Base-by-base conservation (phyloP, 2,888 invertebrate genomes). In the Acleris sparsana region DNA sequence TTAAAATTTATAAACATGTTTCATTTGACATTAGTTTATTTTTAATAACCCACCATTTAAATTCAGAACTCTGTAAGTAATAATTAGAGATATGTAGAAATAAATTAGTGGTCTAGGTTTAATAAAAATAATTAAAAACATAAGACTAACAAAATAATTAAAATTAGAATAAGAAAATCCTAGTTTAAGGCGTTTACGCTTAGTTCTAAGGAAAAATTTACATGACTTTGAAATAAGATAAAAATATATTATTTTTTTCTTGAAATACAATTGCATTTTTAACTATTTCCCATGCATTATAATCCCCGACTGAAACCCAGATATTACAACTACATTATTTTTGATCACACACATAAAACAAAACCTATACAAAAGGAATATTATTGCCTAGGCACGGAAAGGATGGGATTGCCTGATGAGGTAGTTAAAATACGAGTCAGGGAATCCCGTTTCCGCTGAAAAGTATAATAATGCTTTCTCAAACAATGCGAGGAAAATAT, bases 211-310 rank as follows among this genome's bases (percentile, higher is more conserved):
- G 70, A 58, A 65, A 58, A 71, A 63, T 77, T 75, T 81, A 80
- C 75, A 78, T 78, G 73, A 75, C 68, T 71, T 80, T 73, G 72
- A 69, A 70, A 68, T 80, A 83, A 78, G 77, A 79, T 75, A 80
- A 77, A 84, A 84, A 83, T 84, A 84, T 81, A 81, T 81, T 83
- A 81, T 80, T 78, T 79, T 77, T 80, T 76, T 69, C 72, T 77
- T 73, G 71, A 73, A 68, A 63, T 71, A 55, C 39, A 49, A 59
- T 33, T 63, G 60, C 49, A 63, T 59, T 70, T 71, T 68, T 17
- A 55, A 52, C 13, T 39, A 4, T 11, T 13, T 13, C 39, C 33
- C 39, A 39, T 3, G 3, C 33, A 39, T 4, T 39, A 39, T 9
- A n/a, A 39, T 13, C 13, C 33, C 33, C 7, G 7, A 29, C 29